Conservation (phyloP, 2,113 vertebrate genomes). For the Panthera uncia region DNA sequence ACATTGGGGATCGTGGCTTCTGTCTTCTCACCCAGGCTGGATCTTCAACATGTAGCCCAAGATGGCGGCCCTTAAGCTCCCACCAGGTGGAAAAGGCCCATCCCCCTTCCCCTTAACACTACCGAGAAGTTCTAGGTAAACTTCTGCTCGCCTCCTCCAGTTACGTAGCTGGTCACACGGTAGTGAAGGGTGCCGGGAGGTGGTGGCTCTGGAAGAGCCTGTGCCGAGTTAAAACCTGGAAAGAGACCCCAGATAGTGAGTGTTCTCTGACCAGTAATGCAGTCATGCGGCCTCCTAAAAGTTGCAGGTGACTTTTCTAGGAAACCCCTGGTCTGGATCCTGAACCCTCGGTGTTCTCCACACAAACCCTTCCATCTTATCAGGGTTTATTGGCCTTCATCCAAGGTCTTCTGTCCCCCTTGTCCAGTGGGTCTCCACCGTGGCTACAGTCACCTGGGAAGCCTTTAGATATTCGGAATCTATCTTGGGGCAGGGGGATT, state of each 20-base stretch:
- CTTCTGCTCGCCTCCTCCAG: fast-evolving
- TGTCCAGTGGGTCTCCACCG: fast-evolving
- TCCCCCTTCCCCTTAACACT: not conserved
- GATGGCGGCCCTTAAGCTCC: not conserved
- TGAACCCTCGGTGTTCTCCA: not conserved
- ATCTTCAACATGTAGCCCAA: not conserved
- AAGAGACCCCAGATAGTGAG: not conserved
- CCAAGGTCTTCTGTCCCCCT: not conserved
- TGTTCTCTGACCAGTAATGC: fast-evolving
- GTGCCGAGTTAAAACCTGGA: not conserved
- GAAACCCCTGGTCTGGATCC: not conserved
- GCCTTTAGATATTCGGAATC: not conserved
- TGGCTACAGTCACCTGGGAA: not conserved
- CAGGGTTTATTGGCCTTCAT: not conserved
- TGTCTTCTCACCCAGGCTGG: not conserved
- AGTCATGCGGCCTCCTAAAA: fast-evolving
- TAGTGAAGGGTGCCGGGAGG: not conserved
- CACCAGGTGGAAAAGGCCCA: not conserved
- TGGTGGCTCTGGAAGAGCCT: not conserved
- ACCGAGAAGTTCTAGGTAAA: fast-evolving
- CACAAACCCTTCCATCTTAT: fast-evolving
- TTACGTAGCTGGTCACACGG: fast-evolving
- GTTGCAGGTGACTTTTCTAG: not conserved
- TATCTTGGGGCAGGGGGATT: not conserved
- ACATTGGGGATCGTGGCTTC: not conserved